A percentile compares a stretch with the other conserved stretches of the same genome.
phyloP scores from a whole-genome alignment of 2,888 invertebrate species.

The Trichacis sp. region DNA sequence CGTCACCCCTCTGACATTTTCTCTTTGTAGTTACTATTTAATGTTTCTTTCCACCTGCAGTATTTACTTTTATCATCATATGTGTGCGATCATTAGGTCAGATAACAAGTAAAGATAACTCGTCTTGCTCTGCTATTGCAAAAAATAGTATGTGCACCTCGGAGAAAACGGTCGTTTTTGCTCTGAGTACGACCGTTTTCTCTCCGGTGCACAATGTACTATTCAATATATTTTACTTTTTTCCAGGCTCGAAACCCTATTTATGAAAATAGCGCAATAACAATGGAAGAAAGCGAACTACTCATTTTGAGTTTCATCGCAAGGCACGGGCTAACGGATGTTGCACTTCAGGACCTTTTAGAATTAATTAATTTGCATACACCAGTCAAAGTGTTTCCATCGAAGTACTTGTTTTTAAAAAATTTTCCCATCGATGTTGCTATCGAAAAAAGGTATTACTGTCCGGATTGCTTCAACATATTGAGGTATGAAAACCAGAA shows the following conservation, averaged over 20 bases:
- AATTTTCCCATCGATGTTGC: not conserved
- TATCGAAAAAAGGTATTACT: conserved; percentile 4
- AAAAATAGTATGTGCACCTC: too few relatives aligned
- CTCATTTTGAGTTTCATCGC: conserved; percentile 11
- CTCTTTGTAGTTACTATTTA: too few relatives aligned
- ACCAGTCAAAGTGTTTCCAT: conserved; percentile 4
- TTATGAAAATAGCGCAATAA: not conserved
- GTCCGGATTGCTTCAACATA: conserved; percentile 8
- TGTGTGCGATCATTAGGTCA: too few relatives aligned
- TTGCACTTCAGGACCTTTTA: conserved; percentile 8
- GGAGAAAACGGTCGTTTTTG: too few relatives aligned
- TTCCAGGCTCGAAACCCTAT: not conserved
- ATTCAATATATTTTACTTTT: too few relatives aligned
- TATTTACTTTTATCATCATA: too few relatives aligned
- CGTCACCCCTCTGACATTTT: too few relatives aligned
- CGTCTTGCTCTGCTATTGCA: too few relatives aligned
- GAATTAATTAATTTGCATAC: conserved; percentile 15
- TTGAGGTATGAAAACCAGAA: conserved; percentile 1
- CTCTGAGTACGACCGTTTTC: too few relatives aligned
- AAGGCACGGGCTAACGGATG: conserved; percentile 2
- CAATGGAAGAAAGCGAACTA: conserved; percentile 11
- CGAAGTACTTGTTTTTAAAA: conserved; percentile 15
- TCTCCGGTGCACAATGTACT: too few relatives aligned
- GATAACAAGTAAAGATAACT: too few relatives aligned
- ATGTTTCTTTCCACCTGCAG: too few relatives aligned